Evolutionary conservation across 2,888 invertebrate genomes (phyloP).

Genomic region (Dyspetes luteomarginatus): DNA sequence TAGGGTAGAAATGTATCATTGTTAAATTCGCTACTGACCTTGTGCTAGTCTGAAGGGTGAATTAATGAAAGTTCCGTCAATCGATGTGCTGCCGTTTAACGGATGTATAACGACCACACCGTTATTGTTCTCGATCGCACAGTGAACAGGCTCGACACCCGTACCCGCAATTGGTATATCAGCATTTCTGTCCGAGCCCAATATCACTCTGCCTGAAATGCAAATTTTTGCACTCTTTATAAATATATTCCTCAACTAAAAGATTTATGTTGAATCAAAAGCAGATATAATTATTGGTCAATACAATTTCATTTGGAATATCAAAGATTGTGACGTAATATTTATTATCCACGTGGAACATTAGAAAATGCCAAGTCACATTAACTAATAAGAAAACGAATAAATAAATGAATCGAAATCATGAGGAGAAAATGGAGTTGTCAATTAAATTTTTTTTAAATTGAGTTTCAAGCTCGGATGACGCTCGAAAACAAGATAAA

Average conservation of each 20-base stretch:
- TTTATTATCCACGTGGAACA: too few relatives aligned
- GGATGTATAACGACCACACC: slow-evolving; percentile 94
- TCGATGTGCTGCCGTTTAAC: slow-evolving; percentile 87
- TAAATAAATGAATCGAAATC: background rate
- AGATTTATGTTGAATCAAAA: too few relatives aligned
- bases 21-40: slow-evolving; percentile 85
- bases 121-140: slow-evolving; percentile 93
- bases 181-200: slow-evolving; percentile 91
- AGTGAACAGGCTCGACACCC: slow-evolving; percentile 93
- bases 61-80: slow-evolving; percentile 90
- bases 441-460: background rate
- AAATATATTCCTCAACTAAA: too few relatives aligned
- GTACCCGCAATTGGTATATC: slow-evolving; percentile 94
- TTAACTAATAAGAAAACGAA: background rate
- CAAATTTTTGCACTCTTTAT: slow-evolving; percentile 1
- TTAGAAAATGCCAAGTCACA: too few relatives aligned
- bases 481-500: background rate
- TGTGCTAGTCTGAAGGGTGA: slow-evolving; percentile 91
- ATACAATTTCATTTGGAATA: too few relatives aligned
- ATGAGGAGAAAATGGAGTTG: too few relatives aligned
- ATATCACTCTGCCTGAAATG: slow-evolving; percentile 90
- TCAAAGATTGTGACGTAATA: too few relatives aligned
- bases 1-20: background rate
- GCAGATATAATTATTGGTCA: too few relatives aligned
- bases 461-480: background rate